A percentile compares a stretch with the other conserved stretches of the same genome.
Conservation (phyloP, 1,140 invertebrate genomes). For the Drosophila navojoa region DNA sequence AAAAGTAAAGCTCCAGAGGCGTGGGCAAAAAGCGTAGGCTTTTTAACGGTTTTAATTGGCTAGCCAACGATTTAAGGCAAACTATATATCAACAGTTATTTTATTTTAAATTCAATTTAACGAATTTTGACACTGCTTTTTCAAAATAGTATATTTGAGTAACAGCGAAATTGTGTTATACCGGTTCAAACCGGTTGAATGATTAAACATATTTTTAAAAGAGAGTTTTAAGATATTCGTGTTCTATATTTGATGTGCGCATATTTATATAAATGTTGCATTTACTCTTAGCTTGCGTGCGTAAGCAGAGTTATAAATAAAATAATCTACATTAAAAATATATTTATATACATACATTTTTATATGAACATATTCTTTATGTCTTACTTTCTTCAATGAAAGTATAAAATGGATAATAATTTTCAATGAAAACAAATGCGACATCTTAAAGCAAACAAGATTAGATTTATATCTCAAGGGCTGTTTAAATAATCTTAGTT, state of each 20-base stretch:
- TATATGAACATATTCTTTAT: too few relatives aligned
- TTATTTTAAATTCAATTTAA: constrained; percentile 1
- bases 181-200: constrained; percentile 1
- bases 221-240: background rate
- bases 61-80: constrained; percentile 13
- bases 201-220: background rate
- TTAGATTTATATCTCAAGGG: too few relatives aligned
- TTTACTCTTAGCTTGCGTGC: too few relatives aligned
- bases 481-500: too few relatives aligned
- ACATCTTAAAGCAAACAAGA: too few relatives aligned
- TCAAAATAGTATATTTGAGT: background rate
- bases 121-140: background rate
- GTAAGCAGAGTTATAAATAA: too few relatives aligned
- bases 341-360: too few relatives aligned
- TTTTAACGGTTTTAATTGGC: constrained; percentile 18
- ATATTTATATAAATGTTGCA: background rate
- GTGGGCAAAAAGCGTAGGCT: constrained; percentile 40
- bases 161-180: background rate
- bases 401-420: too few relatives aligned
- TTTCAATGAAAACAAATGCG: too few relatives aligned
- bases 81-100: constrained; percentile 13
- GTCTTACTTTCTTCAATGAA: too few relatives aligned
- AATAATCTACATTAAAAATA: too few relatives aligned
- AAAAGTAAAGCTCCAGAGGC: constrained; percentile 15
- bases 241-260: background rate